Percentiles rank a stretch among this genome's conserved stretches.
phyloP scores from a whole-genome alignment of 2,797 vertebrate genomes.

The Parauchenoglanis punctatus region DNA sequence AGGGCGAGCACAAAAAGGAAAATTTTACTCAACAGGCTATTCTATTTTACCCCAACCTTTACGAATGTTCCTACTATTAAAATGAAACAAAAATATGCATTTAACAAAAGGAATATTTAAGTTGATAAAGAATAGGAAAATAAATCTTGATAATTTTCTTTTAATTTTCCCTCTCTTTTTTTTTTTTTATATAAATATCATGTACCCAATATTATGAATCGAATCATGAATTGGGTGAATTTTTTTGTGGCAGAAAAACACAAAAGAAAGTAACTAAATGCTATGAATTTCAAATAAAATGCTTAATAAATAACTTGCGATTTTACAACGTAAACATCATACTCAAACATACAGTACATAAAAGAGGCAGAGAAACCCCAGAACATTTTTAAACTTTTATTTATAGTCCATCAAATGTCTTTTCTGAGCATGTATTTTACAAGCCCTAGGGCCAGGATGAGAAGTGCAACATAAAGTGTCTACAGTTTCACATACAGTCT shows the following conservation, averaged over 20 bases:
- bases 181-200: too few relatives aligned
- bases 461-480: constrained; percentile 54
- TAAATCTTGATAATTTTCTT: too few relatives aligned
- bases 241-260: not conserved
- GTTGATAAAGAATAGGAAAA: too few relatives aligned
- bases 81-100: too few relatives aligned
- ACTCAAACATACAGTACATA: not conserved
- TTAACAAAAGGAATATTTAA: too few relatives aligned
- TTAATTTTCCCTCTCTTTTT: too few relatives aligned
- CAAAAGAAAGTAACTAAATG: not conserved
- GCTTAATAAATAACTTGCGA: not conserved
- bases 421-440: constrained; percentile 38
- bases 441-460: constrained; percentile 51
- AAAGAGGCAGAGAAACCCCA: not conserved
- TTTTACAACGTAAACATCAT: not conserved
- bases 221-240: too few relatives aligned
- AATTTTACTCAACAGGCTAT: too few relatives aligned
- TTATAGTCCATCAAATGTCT: constrained; percentile 42
- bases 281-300: not conserved
- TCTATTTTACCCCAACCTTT: too few relatives aligned
- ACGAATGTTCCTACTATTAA: too few relatives aligned
- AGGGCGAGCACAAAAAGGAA: too few relatives aligned
- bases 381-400: constrained; percentile 23
- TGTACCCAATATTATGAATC: too few relatives aligned
- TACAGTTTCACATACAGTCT: constrained; percentile 46